Percentiles rank a stretch among this genome's conserved stretches.
Conservation (phyloP, 1,140 invertebrate species). For the Parasteatoda tepidariorum region DNA sequence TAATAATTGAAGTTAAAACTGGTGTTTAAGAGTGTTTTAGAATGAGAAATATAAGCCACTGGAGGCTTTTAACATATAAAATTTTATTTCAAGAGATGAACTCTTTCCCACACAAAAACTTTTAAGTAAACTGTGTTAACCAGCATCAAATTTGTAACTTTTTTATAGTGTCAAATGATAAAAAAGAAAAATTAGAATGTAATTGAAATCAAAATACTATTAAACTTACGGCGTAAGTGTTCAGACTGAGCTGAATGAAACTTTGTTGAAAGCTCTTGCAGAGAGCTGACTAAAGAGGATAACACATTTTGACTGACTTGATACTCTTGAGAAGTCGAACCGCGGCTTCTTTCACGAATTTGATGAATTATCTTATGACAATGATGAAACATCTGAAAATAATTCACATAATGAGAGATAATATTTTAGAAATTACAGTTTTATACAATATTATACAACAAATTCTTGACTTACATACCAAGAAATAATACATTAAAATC, state of each 20-base stretch:
- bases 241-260: constrained; percentile 86
- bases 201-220: neutral
- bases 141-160: neutral
- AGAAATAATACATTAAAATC: too few relatives aligned
- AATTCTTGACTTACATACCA: too few relatives aligned
- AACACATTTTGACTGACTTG: constrained; percentile 85
- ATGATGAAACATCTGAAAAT: constrained; percentile 77
- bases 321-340: constrained; percentile 73
- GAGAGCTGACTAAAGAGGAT: constrained; percentile 79
- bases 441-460: too few relatives aligned
- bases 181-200: neutral
- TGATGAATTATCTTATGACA: constrained; percentile 85
- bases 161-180: neutral
- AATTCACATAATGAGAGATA: constrained; percentile 32
- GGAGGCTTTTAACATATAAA: too few relatives aligned
- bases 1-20: too few relatives aligned
- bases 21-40: too few relatives aligned
- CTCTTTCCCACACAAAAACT: too few relatives aligned
- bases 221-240: constrained; percentile 77
- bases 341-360: constrained; percentile 74
- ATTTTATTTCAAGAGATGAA: too few relatives aligned
- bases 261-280: constrained; percentile 85
- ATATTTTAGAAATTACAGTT: neutral
- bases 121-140: neutral
- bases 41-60: too few relatives aligned